Conservation (phyloP, 2,888 invertebrate genomes). For the Amphipoea lucens region DNA sequence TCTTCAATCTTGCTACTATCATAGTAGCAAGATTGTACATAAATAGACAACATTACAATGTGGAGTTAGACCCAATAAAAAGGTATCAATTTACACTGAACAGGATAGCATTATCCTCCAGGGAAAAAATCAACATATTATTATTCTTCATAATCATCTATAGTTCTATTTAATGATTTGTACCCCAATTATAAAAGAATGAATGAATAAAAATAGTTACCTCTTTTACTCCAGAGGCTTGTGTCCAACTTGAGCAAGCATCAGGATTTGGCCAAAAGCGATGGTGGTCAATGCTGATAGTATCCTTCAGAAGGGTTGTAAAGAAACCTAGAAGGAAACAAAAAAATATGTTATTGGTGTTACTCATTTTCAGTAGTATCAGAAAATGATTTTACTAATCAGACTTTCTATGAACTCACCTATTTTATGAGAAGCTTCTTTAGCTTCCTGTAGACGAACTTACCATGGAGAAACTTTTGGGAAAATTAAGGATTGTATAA, state of each 20-base stretch:
- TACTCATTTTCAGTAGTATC: background rate
- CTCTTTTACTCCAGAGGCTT: background rate
- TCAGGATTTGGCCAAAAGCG: background rate
- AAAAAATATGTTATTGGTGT: background rate
- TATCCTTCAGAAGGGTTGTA: background rate
- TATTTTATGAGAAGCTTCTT: slow-evolving; percentile 1
- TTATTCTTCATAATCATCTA: background rate
- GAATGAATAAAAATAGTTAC: background rate
- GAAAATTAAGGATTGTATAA: background rate
- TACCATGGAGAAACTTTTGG: slow-evolving; percentile 1
- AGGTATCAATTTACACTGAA: background rate
- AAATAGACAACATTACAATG: background rate
- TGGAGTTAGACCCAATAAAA: background rate
- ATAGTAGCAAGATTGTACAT: background rate
- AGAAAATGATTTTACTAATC: background rate
- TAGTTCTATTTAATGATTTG: background rate
- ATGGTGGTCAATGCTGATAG: background rate
- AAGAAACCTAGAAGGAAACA: slow-evolving; percentile 3
- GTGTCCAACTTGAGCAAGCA: too few species aligned
- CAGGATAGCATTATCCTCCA: background rate
- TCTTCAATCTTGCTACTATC: background rate
- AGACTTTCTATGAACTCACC: slow-evolving; percentile 17
- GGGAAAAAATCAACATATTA: too few species aligned
- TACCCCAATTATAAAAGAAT: background rate
- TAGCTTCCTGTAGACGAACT: background rate